Conservation (phyloP, 2,113 vertebrate species). For the Phalacrocorax carbo region DNA sequence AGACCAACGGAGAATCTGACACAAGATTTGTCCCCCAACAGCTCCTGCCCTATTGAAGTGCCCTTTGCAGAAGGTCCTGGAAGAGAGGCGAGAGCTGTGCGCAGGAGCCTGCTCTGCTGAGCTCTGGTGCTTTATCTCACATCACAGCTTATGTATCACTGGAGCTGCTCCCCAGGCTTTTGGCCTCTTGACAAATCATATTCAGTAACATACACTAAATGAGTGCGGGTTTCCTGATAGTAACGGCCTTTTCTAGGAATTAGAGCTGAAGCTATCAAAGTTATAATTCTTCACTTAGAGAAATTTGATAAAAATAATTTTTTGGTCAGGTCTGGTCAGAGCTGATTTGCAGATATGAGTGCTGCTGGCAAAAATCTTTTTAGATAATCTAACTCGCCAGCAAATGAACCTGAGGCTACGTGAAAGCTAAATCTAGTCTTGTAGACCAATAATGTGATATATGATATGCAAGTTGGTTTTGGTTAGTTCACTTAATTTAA, state of each 20-base stretch:
- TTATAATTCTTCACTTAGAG: conserved; percentile 24
- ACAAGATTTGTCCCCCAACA: background rate
- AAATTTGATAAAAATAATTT: conserved; percentile 47
- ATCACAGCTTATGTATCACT: background rate
- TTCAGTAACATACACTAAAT: background rate
- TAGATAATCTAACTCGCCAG: background rate
- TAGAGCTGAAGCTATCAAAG: background rate
- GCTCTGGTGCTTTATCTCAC: background rate
- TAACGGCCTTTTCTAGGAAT: conserved; percentile 46
- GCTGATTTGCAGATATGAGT: background rate
- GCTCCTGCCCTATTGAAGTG: background rate
- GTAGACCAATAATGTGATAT: background rate
- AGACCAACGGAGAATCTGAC: background rate
- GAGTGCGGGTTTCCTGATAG: conserved; percentile 21
- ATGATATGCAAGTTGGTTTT: background rate
- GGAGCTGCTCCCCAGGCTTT: background rate
- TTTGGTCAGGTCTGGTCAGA: conserved; percentile 16
- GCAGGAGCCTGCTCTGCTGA: background rate
- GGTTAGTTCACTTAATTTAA: background rate
- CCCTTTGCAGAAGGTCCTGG: background rate
- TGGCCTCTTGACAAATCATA: conserved; percentile 32
- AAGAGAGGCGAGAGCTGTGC: fast-evolving
- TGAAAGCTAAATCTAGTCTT: background rate
- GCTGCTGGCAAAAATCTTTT: background rate
- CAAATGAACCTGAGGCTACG: background rate